Conservation (phyloP, 2,888 invertebrate species). For the Entomobrya multifasciata region DNA sequence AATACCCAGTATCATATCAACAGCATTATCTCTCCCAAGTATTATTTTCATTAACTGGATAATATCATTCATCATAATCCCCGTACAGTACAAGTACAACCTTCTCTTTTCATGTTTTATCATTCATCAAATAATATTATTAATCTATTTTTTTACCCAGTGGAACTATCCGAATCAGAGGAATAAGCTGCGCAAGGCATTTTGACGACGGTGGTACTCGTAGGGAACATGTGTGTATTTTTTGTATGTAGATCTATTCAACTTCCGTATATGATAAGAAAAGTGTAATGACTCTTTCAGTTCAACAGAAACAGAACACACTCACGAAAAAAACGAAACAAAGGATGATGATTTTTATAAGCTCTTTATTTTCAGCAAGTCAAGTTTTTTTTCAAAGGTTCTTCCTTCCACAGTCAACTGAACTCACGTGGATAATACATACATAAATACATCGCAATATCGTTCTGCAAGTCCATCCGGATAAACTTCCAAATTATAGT, state of each 20-base stretch:
- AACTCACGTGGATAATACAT: background rate
- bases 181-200: constrained; percentile 77
- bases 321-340: background rate
- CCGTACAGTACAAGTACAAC: too few species aligned
- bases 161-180: constrained; percentile 74
- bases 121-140: too few species aligned
- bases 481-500: background rate
- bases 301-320: background rate
- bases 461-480: background rate
- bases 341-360: background rate
- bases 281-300: constrained; percentile 12
- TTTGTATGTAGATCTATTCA: too few species aligned
- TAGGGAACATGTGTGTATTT: background rate
- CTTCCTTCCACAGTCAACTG: background rate
- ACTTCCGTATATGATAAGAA: constrained; percentile 21
- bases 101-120: too few species aligned
- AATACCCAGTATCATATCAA: background rate
- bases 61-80: background rate
- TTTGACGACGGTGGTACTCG: constrained; percentile 33
- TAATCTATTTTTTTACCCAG: constrained; percentile 68
- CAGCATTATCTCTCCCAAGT: background rate
- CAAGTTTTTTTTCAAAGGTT: constrained; percentile 6
- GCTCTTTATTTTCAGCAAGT: constrained; percentile 20
- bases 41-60: constrained; percentile 8
- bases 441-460: background rate